phyloP scores from a whole-genome alignment of 1,140 invertebrate species.

The Drosophila lowei region DNA sequence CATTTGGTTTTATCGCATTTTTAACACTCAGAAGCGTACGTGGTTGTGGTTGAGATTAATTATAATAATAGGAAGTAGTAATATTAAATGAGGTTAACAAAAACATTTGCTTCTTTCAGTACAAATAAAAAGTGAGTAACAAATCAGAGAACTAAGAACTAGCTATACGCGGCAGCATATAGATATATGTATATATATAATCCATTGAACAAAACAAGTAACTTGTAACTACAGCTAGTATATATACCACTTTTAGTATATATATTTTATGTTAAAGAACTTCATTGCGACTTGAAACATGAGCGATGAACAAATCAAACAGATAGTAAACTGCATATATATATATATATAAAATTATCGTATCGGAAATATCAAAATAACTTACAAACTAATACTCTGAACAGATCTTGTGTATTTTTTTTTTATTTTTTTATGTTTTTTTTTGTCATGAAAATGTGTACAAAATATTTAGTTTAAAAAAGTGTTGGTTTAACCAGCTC shows the following conservation, averaged over 20 bases:
- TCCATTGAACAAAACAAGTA: slow-evolving; percentile 78
- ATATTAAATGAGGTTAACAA: slow-evolving; percentile 44
- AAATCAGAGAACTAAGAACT: slow-evolving; percentile 53
- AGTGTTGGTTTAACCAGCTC: slow-evolving; percentile 37
- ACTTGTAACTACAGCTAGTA: slow-evolving; percentile 55
- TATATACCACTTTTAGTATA: slow-evolving; percentile 27
- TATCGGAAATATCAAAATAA: slow-evolving; percentile 40
- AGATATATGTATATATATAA: slow-evolving; percentile 30
- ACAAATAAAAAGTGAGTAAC: slow-evolving; percentile 70
- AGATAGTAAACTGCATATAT: slow-evolving; percentile 55
- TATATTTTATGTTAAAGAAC: slow-evolving; percentile 48
- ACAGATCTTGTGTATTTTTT: slow-evolving; percentile 24
- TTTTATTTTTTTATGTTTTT: slow-evolving; percentile 2
- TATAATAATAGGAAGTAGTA: slow-evolving; percentile 41
- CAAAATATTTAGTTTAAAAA: slow-evolving; percentile 48
- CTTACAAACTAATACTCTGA: slow-evolving; percentile 41
- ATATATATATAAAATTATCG: slow-evolving; percentile 19
- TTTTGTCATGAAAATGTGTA: slow-evolving; percentile 53
- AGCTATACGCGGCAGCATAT: slow-evolving; percentile 52
- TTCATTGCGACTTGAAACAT: slow-evolving; percentile 77
- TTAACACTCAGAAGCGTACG: slow-evolving; percentile 37
- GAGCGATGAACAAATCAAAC: slow-evolving; percentile 72
- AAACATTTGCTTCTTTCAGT: slow-evolving; percentile 70
- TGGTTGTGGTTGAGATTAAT: slow-evolving; percentile 26
- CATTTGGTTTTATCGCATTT: slow-evolving; percentile 30